A percentile compares a stretch with the other conserved stretches of the same genome.
Conservation (phyloP, 2,797 vertebrate species). For the Limnodromus scolopaceus region DNA sequence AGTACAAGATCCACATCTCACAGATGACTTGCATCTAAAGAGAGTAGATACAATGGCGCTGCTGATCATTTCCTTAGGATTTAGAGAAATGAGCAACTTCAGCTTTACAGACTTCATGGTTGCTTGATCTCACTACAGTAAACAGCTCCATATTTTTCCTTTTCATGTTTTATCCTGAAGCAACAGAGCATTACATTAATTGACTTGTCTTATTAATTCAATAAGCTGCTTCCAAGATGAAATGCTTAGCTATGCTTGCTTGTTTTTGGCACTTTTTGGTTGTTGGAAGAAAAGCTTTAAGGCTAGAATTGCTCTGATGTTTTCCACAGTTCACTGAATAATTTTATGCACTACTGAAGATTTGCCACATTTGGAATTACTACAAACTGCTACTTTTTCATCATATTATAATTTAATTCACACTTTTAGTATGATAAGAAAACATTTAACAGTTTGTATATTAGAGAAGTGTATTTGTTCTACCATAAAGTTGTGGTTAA, state of each 20-base stretch:
- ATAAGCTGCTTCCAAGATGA: constrained; percentile 81
- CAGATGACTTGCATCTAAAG: not conserved
- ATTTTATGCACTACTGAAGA: constrained; percentile 76
- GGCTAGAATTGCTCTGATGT: constrained; percentile 74
- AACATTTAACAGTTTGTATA: constrained; percentile 66
- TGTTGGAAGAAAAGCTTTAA: constrained; percentile 76
- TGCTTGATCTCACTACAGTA: constrained; percentile 74
- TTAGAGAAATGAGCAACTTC: constrained; percentile 52
- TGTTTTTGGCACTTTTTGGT: constrained; percentile 74
- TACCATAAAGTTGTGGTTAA: constrained; percentile 44
- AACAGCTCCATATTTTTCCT: constrained; percentile 77
- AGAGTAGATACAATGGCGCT: not conserved
- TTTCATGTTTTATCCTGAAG: constrained; percentile 81
- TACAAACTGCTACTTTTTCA: constrained; percentile 74
- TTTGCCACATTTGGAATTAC: constrained; percentile 76
- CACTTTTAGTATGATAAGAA: constrained; percentile 73
- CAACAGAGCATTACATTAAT: constrained; percentile 84
- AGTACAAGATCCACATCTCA: not conserved
- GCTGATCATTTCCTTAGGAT: constrained; percentile 32
- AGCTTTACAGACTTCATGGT: constrained; percentile 59
- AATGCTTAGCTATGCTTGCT: constrained; percentile 78
- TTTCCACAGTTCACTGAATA: constrained; percentile 80
- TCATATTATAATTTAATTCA: constrained; percentile 80
- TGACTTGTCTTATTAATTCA: constrained; percentile 87
- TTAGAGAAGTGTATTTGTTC: constrained; percentile 58